Evolutionary conservation across 2,888 invertebrate genomes (phyloP), one percentile per base, ranked within the genome.

Genomic region (Chironomus tentans): DNA sequence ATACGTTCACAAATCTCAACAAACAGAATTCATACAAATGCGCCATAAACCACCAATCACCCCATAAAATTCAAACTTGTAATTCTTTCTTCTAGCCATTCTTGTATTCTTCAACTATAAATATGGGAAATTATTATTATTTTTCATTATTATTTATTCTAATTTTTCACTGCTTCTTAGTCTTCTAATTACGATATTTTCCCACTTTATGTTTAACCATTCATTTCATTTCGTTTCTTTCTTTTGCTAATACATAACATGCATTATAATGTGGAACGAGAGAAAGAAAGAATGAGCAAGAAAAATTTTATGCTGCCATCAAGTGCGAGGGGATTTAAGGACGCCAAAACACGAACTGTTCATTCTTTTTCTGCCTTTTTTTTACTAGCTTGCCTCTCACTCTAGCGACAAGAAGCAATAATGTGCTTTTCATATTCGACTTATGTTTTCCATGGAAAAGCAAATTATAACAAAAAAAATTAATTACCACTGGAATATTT

Each of bases 171-270:
- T 56, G 15, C 56, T 18, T 18, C 18, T 56, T 18, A 15, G 56
- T 24, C 65, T 21, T 65, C 65, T 65, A 65, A 65, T 65, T 65
- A 65, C 65, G 24, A 65, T 65, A 18, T n/a, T 24, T 24, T 65
- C 65, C 65, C 65, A 22, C 65, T 65, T 65, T 65, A 65, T 65
- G 65, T 18, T 65, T 65, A 65, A 24, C 21, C 65, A 65, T 65
- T 65, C 22, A 65, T 65, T 65, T 65, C 21, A 13, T 65, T 65
- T 13, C 21, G n/a, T 21, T 65, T 50, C n/a, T 50, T 50, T 50
- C 50, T 50, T 15, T 18, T 56, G 15, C 5, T 18, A 18, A 56
- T 7, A 18, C 18, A 56, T 56, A 18, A 18, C 15, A 15, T 15
- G 56, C 18, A 56, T 18, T 56, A 18, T 18, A 18, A 18, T 18